These are phyloP conservation scores for Machimus rusticus DNA, from an alignment of 2,888 invertebrate genomes.

Conservation along the genomic window DNA sequence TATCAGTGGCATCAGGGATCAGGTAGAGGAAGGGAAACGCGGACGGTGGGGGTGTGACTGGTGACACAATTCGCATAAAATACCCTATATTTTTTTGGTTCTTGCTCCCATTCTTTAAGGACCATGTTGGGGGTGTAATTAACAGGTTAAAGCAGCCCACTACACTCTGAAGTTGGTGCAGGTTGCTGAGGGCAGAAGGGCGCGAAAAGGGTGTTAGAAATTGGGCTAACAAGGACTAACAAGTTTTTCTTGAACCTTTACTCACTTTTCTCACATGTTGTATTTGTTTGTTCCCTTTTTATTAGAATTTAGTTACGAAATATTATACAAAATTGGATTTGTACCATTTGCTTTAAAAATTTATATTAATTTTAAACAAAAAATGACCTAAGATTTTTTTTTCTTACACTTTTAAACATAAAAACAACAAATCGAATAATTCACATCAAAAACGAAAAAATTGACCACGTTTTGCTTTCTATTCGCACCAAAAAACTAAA, in stretches of 20 bases:
- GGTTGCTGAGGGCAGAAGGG: neutral
- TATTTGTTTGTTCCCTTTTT: neutral
- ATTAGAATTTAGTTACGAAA: neutral
- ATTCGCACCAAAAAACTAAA: too few species aligned
- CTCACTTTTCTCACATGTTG: neutral
- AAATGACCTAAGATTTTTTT: too few species aligned
- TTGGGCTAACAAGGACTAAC: neutral
- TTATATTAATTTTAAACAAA: too few species aligned
- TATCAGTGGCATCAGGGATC: neutral
- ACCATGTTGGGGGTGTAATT: neutral
- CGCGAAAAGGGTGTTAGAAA: neutral
- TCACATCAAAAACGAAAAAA: too few species aligned
- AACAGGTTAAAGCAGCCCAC: neutral
- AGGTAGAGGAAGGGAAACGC: neutral
- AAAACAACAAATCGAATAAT: too few species aligned
- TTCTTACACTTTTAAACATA: too few species aligned
- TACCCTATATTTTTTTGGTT: neutral
- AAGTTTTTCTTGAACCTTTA: neutral
- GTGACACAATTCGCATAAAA: neutral
- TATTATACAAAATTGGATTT: neutral
- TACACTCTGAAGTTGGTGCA: neutral
- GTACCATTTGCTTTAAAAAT: too few species aligned
- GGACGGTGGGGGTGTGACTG: neutral
- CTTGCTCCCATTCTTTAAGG: neutral
- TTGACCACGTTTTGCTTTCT: too few species aligned